Conservation (phyloP, 2,888 invertebrate genomes). For the Chrysolina americana region DNA sequence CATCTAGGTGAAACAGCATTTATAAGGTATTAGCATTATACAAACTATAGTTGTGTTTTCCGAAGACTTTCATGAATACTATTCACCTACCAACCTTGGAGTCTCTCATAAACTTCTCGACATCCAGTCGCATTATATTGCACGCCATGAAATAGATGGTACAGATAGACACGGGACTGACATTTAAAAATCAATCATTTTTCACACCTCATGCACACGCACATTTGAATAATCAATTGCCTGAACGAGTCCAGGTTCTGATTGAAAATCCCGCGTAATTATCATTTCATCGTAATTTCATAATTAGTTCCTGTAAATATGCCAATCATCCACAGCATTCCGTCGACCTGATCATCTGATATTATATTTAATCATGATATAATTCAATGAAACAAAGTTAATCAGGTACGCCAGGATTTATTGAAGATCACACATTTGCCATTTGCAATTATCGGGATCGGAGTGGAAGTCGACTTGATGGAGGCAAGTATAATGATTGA, state of each 20-base stretch:
- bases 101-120: no score
- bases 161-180: background rate
- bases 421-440: slow-evolving; percentile 18
- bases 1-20: no score
- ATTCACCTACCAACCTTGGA: no score
- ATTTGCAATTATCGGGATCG: slow-evolving; percentile 1
- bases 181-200: background rate
- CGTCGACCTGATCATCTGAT: background rate
- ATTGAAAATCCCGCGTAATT: background rate
- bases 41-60: no score
- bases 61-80: no score
- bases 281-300: slow-evolving; percentile 2
- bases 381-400: slow-evolving; percentile 21
- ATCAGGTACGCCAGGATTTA: slow-evolving; percentile 14
- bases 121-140: no score
- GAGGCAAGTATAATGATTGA: slow-evolving; percentile 1
- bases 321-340: slow-evolving; percentile 19
- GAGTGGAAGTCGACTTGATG: slow-evolving; percentile 1
- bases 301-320: slow-evolving; percentile 12
- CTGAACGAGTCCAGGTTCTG: background rate
- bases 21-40: no score
- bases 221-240: background rate
- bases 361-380: slow-evolving; percentile 8
- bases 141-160: background rate
- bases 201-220: background rate